Conservation (phyloP, 2,797 vertebrate species). For the Gephyroberyx darwinii region DNA sequence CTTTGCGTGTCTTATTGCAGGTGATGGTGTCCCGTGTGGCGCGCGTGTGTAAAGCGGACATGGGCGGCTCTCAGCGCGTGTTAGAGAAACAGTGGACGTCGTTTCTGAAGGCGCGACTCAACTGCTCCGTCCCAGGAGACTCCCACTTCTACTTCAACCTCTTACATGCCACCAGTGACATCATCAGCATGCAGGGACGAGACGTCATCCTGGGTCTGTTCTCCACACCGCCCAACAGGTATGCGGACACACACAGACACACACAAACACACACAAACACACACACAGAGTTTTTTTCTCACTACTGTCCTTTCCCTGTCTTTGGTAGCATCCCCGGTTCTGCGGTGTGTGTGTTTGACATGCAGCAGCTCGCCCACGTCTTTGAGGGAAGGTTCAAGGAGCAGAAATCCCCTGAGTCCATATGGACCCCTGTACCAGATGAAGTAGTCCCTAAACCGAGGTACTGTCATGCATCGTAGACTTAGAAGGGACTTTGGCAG, state of each 20-base stretch:
- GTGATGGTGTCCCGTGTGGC: constrained; percentile 96
- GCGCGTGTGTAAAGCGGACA: constrained; percentile 93
- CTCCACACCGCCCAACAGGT: constrained; percentile 96
- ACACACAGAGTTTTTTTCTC: not conserved
- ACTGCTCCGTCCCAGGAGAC: constrained; percentile 96
- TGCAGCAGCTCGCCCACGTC: constrained; percentile 91
- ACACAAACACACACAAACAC: constrained; percentile 46
- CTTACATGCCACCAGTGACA: constrained; percentile 90
- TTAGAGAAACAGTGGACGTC: constrained; percentile 98
- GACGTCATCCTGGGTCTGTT: constrained; percentile 92
- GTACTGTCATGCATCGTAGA: constrained; percentile 76
- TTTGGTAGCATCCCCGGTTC: constrained; percentile 92
- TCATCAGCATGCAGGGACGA: constrained; percentile 90
- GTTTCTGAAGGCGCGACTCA: constrained; percentile 95
- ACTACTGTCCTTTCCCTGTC: constrained; percentile 16
- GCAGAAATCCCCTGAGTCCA: constrained; percentile 95
- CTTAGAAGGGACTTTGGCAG: constrained; percentile 35
- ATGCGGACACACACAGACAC: not conserved
- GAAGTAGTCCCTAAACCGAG: constrained; percentile 93
- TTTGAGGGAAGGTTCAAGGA: constrained; percentile 96
- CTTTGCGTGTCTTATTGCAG: constrained; percentile 65
- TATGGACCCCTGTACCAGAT: constrained; percentile 95
- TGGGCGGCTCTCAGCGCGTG: constrained; percentile 94
- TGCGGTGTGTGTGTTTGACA: constrained; percentile 96
- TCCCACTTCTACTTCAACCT: constrained; percentile 98